Conservation (phyloP, 2,888 invertebrate genomes). For the Biston betularia region DNA sequence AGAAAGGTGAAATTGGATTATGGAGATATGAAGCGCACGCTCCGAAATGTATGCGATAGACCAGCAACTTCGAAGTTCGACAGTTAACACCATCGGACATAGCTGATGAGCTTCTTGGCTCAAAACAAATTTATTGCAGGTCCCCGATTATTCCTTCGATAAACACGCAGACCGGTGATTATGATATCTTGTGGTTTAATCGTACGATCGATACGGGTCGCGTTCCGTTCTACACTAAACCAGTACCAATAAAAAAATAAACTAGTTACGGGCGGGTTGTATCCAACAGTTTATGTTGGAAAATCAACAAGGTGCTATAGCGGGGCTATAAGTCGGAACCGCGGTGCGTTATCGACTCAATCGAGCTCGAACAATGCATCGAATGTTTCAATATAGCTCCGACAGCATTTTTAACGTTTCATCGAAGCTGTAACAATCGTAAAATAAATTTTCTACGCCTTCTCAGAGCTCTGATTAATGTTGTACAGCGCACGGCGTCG, state of each 20-base stretch:
- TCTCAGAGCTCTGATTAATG: slow-evolving; percentile 85
- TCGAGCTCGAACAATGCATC: slow-evolving; percentile 81
- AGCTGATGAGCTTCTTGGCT: too few species aligned
- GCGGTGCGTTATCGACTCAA: slow-evolving; percentile 81
- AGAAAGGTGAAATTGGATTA: too few species aligned
- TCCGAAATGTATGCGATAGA: too few species aligned
- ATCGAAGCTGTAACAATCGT: slow-evolving; percentile 84
- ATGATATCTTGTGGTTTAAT: slow-evolving; percentile 84
- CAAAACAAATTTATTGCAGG: slow-evolving; percentile 85
- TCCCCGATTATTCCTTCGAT: slow-evolving; percentile 83
- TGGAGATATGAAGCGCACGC: too few species aligned
- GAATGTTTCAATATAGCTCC: slow-evolving; percentile 84
- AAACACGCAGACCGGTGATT: slow-evolving; percentile 85
- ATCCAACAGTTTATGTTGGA: slow-evolving; percentile 81
- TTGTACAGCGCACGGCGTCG: slow-evolving; percentile 78
- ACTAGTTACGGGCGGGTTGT: slow-evolving; percentile 77
- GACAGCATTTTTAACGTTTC: slow-evolving; percentile 86
- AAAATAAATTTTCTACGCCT: slow-evolving; percentile 85
- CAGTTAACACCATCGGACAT: too few species aligned
- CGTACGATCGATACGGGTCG: slow-evolving; percentile 81
- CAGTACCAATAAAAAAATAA: slow-evolving; percentile 84
- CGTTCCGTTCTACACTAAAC: slow-evolving; percentile 83
- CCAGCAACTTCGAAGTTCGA: too few species aligned
- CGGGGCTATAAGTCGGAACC: slow-evolving; percentile 68
- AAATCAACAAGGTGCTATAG: slow-evolving; percentile 82